Evolutionary conservation across 2,888 invertebrate genomes (phyloP), one percentile per base, ranked within the genome.

Genomic region (Syrista parreyssii): DNA sequence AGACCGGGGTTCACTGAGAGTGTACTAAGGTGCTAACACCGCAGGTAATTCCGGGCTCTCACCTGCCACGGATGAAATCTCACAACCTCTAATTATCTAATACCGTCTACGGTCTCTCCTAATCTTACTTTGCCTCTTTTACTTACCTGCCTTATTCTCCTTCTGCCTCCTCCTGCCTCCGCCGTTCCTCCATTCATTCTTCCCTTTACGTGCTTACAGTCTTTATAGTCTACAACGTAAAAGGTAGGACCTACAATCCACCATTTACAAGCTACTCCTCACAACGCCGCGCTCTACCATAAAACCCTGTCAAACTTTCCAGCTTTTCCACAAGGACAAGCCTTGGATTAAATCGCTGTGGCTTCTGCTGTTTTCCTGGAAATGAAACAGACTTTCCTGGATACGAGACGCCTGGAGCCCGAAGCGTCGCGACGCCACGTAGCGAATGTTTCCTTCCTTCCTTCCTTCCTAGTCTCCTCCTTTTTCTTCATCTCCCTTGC

Each of bases 261-360:
- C 75, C 55, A 34, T 75, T 68, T 75, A 68, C 55, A n/a, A 75
- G 75, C 78, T 72, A 75, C 75, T 68, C 55, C 75, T 69, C 75
- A 68, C 72, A 73, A 68, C 78, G 73, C 71, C 31, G 69, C 68
- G 32, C 75, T 23, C 55, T 23, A 9, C 55, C 55, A 55, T 55
- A 55, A 55, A 55, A 23, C 23, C 55, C 23, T 55, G 55, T 55
- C 72, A 75, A 78, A 79, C 75, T 79, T 79, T 79, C 75, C 79
- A 76, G 79, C 77, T 75, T 79, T 75, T 75, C 72, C 75, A 68
- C 69, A 32, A 75, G 77, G 77, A 79, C 75, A 73, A 68, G 74
- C 77, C 75, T 79, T 74, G 79, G 79, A 79, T 79, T 79, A 79
- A 79, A 77, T 77, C 77, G 77, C 75, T 78, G 79, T 71, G 78